phyloP scores from a whole-genome alignment of 2,888 invertebrate genomes.

The Andrena marginata region DNA sequence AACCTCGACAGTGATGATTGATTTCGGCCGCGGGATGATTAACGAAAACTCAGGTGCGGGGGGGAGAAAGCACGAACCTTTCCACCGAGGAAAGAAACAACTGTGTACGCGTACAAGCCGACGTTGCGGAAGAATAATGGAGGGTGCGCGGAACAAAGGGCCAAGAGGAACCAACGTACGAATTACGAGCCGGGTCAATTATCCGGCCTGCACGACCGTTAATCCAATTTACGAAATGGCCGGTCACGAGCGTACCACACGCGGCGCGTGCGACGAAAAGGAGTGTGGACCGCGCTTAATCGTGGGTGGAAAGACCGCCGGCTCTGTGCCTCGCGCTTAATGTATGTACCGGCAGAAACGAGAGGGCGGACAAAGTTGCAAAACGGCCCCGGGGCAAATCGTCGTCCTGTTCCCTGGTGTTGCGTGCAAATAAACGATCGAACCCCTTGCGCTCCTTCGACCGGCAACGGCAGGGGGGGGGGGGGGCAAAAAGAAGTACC shows the following conservation, averaged over 20 bases:
- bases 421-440: slow-evolving; percentile 39
- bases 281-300: slow-evolving; percentile 53
- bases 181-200: slow-evolving; percentile 64
- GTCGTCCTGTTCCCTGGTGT: slow-evolving; percentile 10
- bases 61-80: neutral
- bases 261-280: slow-evolving; percentile 64
- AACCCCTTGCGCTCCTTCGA: neutral
- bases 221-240: slow-evolving; percentile 68
- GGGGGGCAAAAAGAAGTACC: neutral
- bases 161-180: slow-evolving; percentile 53
- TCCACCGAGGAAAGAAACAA: neutral
- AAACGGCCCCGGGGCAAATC: slow-evolving; percentile 17
- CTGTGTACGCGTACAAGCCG: neutral
- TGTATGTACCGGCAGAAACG: slow-evolving; percentile 24
- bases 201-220: slow-evolving; percentile 60
- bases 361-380: slow-evolving; percentile 34
- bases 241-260: slow-evolving; percentile 64
- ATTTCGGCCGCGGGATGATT: slow-evolving; percentile 8
- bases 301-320: slow-evolving; percentile 57
- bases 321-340: slow-evolving; percentile 11
- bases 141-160: slow-evolving; percentile 43
- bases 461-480: neutral
- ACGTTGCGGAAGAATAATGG: slow-evolving; percentile 43
- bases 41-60: neutral
- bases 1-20: slow-evolving; percentile 15